Conservation (phyloP, 2,113 vertebrate genomes). For the Nannobrachium achirus region DNA sequence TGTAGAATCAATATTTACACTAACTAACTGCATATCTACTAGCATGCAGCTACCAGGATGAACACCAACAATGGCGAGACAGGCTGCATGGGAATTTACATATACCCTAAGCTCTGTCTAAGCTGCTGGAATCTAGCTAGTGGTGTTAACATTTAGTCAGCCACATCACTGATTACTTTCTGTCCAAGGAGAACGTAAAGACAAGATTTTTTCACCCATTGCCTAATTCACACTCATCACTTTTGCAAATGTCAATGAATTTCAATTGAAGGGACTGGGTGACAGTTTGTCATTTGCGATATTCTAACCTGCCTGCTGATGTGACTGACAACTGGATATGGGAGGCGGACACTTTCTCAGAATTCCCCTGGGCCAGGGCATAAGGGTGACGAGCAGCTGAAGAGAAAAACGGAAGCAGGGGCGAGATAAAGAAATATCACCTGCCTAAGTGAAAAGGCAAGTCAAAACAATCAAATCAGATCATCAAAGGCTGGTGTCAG, state of each 20-base stretch:
- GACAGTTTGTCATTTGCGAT: conserved; percentile 57
- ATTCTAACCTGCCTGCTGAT: conserved; percentile 31
- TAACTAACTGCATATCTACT: background rate
- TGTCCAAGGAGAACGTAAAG: background rate
- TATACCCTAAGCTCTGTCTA: background rate
- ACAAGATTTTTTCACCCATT: background rate
- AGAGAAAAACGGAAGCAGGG: conserved; percentile 34
- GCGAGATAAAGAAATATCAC: conserved; percentile 78
- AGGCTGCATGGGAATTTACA: no score
- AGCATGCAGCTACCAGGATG: no score
- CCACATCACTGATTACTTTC: background rate
- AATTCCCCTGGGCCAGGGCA: conserved; percentile 40
- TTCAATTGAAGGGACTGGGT: conserved; percentile 51
- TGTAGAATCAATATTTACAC: background rate
- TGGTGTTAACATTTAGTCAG: background rate
- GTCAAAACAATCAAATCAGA: conserved; percentile 55
- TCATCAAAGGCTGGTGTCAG: conserved; percentile 73
- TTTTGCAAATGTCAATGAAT: conserved; percentile 63
- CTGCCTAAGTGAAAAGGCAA: conserved; percentile 59
- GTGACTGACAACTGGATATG: conserved; percentile 55
- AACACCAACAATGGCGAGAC: no score
- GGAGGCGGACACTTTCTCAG: conserved; percentile 35
- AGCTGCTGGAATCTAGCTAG: background rate
- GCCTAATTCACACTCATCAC: conserved; percentile 34
- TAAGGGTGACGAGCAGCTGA: conserved; percentile 52